Evolutionary conservation across 2,113 vertebrate genomes (phyloP).

Genomic region (Syrmaticus mikado): DNA sequence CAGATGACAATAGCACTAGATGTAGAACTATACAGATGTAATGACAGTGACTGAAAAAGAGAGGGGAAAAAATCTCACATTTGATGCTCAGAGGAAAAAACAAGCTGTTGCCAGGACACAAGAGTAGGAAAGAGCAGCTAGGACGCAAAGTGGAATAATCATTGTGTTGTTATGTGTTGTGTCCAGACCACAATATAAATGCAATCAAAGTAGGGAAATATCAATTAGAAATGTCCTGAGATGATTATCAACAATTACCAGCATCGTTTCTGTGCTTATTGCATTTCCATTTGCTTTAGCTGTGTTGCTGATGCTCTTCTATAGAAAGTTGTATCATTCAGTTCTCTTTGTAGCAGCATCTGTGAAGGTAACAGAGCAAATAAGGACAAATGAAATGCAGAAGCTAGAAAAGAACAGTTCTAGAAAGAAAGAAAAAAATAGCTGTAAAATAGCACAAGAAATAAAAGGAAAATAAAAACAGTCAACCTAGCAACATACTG

Average conservation of each 20-base stretch:
- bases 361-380: background rate
- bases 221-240: background rate
- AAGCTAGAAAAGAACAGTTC: background rate
- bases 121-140: background rate
- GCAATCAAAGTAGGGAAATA: background rate
- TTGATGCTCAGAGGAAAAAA: background rate
- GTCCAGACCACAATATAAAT: background rate
- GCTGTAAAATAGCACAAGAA: background rate
- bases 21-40: background rate
- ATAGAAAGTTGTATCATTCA: accelerated
- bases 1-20: background rate
- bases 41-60: background rate
- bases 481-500: background rate
- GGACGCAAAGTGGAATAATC: background rate
- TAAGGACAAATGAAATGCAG: background rate
- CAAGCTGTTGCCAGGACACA: background rate
- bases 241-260: background rate
- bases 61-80: background rate
- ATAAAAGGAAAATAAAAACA: background rate
- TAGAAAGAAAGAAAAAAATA: background rate
- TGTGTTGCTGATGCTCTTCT: background rate
- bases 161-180: background rate
- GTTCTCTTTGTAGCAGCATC: background rate
- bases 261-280: background rate
- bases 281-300: background rate